These are phyloP conservation scores for Corbicula japonica DNA, from an alignment of 2,888 invertebrate genomes.

Conservation along the genomic window DNA sequence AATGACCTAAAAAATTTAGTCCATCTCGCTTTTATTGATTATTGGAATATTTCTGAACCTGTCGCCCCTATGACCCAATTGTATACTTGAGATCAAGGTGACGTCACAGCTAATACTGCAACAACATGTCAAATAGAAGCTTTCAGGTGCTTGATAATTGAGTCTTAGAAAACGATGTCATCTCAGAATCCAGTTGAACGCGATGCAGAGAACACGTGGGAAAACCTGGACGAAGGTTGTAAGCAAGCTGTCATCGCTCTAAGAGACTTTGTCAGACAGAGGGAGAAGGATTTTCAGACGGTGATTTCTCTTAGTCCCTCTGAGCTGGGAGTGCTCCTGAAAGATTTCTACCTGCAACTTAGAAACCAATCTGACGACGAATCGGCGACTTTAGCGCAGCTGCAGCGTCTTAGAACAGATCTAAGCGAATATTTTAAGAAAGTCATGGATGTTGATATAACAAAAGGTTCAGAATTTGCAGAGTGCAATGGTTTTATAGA, in stretches of 20 bases:
- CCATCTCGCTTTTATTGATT: too few species aligned
- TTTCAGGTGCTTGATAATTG: constrained; percentile 63
- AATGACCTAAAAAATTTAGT: too few species aligned
- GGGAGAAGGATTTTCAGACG: constrained; percentile 75
- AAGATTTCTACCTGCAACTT: constrained; percentile 77
- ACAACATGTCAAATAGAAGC: constrained; percentile 71
- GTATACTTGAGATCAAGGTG: constrained; percentile 45
- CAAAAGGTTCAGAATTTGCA: constrained; percentile 72
- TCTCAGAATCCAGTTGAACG: constrained; percentile 56
- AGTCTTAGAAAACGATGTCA: constrained; percentile 62
- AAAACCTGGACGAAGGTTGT: constrained; percentile 46
- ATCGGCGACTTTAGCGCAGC: constrained; percentile 48
- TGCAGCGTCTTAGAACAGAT: constrained; percentile 74
- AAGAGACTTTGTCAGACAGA: constrained; percentile 73
- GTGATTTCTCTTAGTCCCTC: constrained; percentile 72
- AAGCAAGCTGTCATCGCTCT: constrained; percentile 65
- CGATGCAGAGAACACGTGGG: constrained; percentile 62
- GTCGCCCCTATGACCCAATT: constrained; percentile 32
- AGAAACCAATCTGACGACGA: constrained; percentile 66
- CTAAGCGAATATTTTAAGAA: constrained; percentile 78
- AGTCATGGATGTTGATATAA: constrained; percentile 75
- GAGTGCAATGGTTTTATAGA: constrained; percentile 76
- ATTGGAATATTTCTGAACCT: constrained; percentile 12
- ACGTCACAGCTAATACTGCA: constrained; percentile 74
- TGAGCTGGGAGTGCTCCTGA: constrained; percentile 78